These are phyloP conservation scores for Crenichthys baileyi DNA, from an alignment of 2,797 vertebrate species.

Conservation along the genomic window DNA sequence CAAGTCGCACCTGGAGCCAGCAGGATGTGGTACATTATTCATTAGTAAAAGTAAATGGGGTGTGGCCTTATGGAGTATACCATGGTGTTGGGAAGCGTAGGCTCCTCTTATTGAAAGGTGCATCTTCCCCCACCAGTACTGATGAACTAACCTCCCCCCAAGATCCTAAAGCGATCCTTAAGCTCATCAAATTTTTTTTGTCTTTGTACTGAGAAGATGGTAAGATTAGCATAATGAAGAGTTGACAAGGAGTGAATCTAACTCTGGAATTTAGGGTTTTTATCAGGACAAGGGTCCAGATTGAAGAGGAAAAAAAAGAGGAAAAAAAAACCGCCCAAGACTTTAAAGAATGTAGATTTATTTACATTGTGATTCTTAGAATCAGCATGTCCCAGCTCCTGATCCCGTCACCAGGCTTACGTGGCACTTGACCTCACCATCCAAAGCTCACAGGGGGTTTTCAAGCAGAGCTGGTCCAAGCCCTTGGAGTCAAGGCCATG, in stretches of 20 bases:
- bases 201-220: slow-evolving; percentile 61
- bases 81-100: slow-evolving; percentile 64
- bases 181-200: slow-evolving; percentile 76
- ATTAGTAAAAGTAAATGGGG: slow-evolving; percentile 80
- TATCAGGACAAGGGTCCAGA: not conserved
- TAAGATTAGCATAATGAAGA: slow-evolving; percentile 61
- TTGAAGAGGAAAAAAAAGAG: not conserved
- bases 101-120: slow-evolving; percentile 76
- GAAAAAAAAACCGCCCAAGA: not conserved
- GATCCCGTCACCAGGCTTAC: too few relatives aligned
- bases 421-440: too few relatives aligned
- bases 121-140: slow-evolving; percentile 67
- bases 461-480: too few relatives aligned
- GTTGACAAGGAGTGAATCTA: slow-evolving; percentile 47
- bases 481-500: too few relatives aligned
- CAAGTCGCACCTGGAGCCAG: slow-evolving; percentile 80
- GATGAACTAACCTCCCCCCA: slow-evolving; percentile 61
- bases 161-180: slow-evolving; percentile 58
- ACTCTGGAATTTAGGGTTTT: slow-evolving; percentile 36
- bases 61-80: slow-evolving; percentile 80
- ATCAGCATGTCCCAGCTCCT: too few relatives aligned
- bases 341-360: too few relatives aligned
- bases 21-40: slow-evolving; percentile 79
- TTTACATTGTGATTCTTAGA: too few relatives aligned
- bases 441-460: too few relatives aligned